Conservation (phyloP, 2,888 invertebrate species). For the Marasmarcha lunaedactyla region DNA sequence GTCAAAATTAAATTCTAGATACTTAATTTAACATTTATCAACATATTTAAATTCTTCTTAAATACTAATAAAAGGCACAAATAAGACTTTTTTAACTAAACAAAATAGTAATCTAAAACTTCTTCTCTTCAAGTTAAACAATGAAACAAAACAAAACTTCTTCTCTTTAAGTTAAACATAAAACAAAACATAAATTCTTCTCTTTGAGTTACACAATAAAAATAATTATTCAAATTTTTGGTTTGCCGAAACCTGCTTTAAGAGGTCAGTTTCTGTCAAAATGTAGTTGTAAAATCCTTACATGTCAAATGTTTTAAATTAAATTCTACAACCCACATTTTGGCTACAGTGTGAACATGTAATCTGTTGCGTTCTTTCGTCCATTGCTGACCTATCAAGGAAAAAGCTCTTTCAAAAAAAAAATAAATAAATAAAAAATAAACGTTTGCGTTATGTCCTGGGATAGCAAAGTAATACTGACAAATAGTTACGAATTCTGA, state of each 20-base stretch:
- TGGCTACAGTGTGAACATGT: constrained; percentile 3
- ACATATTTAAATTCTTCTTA: no score
- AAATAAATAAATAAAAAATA: no score
- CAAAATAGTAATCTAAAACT: constrained; percentile 5
- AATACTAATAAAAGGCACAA: no score
- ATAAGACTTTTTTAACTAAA: no score
- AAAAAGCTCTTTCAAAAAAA: background rate
- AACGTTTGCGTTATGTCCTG: constrained; percentile 9
- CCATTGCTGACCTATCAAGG: constrained; percentile 2
- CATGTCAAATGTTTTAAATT: constrained; percentile 7
- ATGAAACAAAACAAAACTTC: constrained; percentile 1
- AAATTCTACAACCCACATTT: constrained; percentile 6
- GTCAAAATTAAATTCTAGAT: no score
- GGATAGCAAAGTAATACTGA: constrained; percentile 8
- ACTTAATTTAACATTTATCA: no score
- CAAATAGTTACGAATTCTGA: constrained; percentile 8
- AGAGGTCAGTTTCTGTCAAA: constrained; percentile 5
- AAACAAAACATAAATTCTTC: constrained; percentile 1
- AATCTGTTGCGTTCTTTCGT: constrained; percentile 4
- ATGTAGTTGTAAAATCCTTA: constrained; percentile 6
- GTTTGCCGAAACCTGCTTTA: constrained; percentile 1
- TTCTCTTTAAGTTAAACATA: constrained; percentile 1
- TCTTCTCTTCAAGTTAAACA: background rate
- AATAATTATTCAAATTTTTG: constrained; percentile 1
- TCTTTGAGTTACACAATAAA: constrained; percentile 2